Conservation (phyloP, 2,797 vertebrate genomes). For the Eutrigla gurnardus region DNA sequence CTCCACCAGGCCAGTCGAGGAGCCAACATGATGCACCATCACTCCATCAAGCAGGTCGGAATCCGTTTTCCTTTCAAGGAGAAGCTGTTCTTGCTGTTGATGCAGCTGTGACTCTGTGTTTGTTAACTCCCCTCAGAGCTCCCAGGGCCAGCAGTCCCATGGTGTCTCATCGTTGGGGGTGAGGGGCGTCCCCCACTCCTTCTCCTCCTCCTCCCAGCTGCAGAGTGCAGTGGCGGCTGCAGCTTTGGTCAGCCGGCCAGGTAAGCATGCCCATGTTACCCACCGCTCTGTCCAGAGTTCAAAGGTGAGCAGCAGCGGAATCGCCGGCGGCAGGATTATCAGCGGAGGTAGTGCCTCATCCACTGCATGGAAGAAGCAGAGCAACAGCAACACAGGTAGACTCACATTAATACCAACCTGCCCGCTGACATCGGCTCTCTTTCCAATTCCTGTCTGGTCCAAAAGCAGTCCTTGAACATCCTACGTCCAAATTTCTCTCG, state of each 20-base stretch:
- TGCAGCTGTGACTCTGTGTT: background rate
- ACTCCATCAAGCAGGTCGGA: constrained; percentile 91
- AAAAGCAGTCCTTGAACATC: constrained; percentile 70
- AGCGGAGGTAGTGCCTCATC: constrained; percentile 84
- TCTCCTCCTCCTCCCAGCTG: constrained; percentile 93
- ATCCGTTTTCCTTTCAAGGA: background rate
- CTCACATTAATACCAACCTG: constrained; percentile 66
- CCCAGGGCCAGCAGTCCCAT: constrained; percentile 89
- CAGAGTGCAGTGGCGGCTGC: constrained; percentile 90
- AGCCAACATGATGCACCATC: constrained; percentile 86
- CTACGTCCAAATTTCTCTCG: constrained; percentile 6
- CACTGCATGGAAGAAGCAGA: constrained; percentile 94
- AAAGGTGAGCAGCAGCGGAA: constrained; percentile 86
- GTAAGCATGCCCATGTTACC: constrained; percentile 88
- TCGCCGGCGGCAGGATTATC: constrained; percentile 78
- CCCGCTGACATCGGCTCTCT: constrained; percentile 72
- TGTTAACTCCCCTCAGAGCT: constrained; percentile 75
- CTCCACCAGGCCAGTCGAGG: constrained; percentile 84
- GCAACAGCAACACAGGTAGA: constrained; percentile 89
- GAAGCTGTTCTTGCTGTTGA: background rate
- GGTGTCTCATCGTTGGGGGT: constrained; percentile 84
- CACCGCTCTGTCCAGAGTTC: constrained; percentile 84
- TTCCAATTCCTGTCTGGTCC: constrained; percentile 78
- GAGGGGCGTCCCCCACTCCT: constrained; percentile 91
- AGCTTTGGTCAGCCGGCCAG: constrained; percentile 90